Percentiles rank a stretch among this genome's conserved stretches.
Evolutionary conservation across 2,797 vertebrate genomes (phyloP).

Genomic region (Acanthurus leucopareius): DNA sequence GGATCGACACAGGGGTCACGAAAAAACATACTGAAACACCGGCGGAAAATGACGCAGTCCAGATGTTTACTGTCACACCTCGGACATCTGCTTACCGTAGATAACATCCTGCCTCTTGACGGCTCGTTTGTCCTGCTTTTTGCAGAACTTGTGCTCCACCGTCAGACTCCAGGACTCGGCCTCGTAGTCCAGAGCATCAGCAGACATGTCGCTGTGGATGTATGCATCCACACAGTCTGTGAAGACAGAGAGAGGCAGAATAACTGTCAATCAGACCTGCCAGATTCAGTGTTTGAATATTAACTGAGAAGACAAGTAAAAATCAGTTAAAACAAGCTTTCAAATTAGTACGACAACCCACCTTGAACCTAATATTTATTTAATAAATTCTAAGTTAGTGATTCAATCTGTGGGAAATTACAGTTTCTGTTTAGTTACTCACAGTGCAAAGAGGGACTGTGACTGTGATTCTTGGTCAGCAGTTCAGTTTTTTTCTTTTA

Average conservation of each 20-base stretch:
- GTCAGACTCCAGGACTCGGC: slow-evolving; percentile 95
- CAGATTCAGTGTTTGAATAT: no score
- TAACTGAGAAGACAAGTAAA: no score
- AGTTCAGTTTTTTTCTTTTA: no score
- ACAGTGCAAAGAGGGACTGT: no score
- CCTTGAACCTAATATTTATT: no score
- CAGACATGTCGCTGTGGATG: slow-evolving; percentile 86
- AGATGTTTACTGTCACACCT: neutral
- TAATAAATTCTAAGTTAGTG: no score
- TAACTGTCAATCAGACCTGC: neutral
- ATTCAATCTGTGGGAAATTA: no score
- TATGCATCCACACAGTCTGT: slow-evolving; percentile 90
- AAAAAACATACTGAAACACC: neutral
- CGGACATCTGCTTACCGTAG: slow-evolving; percentile 87
- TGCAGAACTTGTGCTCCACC: slow-evolving; percentile 92
- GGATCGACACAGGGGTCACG: neutral
- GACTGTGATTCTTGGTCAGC: no score
- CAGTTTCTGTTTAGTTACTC: no score
- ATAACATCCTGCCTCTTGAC: slow-evolving; percentile 97
- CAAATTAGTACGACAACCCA: no score
- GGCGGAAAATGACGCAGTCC: slow-evolving; percentile 28
- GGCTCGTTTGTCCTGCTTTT: slow-evolving; percentile 90
- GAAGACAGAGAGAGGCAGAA: neutral
- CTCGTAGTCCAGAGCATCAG: slow-evolving; percentile 89
- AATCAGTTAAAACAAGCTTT: no score